Conservation (phyloP, 2,113 vertebrate genomes). For the Psittacus erithacus region DNA sequence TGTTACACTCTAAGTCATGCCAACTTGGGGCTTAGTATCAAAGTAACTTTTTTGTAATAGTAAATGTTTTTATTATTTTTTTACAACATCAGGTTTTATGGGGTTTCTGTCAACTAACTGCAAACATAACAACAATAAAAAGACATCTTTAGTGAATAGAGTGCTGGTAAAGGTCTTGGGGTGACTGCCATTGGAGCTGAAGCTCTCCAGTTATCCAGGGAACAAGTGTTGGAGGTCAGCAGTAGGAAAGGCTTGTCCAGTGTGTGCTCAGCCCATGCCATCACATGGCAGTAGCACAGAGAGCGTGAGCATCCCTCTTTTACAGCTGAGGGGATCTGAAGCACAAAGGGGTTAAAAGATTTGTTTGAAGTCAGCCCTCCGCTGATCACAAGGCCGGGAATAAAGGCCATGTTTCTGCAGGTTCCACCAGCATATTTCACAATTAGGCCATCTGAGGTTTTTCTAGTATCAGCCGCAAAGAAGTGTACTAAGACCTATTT, state of each 20-base stretch:
- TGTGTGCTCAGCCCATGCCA: neutral
- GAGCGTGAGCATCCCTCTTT: neutral
- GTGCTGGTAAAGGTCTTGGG: neutral
- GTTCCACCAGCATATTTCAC: neutral
- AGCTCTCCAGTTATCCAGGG: neutral
- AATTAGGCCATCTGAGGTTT: neutral
- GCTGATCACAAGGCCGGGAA: neutral
- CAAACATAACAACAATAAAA: neutral
- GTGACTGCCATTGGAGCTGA: neutral
- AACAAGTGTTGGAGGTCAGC: neutral
- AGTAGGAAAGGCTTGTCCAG: neutral
- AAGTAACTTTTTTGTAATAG: neutral
- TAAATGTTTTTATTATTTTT: neutral
- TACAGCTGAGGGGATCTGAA: neutral
- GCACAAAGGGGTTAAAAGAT: neutral
- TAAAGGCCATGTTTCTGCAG: neutral
- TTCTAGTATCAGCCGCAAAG: neutral
- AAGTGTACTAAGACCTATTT: neutral
- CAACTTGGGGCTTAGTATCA: neutral
- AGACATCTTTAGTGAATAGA: neutral
- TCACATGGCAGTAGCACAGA: neutral
- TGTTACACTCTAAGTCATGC: accelerated
- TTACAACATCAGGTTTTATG: neutral
- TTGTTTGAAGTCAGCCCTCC: neutral
- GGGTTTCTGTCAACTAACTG: neutral